Conservation (phyloP, 2,113 vertebrate genomes). For the Phaethon lepturus region DNA sequence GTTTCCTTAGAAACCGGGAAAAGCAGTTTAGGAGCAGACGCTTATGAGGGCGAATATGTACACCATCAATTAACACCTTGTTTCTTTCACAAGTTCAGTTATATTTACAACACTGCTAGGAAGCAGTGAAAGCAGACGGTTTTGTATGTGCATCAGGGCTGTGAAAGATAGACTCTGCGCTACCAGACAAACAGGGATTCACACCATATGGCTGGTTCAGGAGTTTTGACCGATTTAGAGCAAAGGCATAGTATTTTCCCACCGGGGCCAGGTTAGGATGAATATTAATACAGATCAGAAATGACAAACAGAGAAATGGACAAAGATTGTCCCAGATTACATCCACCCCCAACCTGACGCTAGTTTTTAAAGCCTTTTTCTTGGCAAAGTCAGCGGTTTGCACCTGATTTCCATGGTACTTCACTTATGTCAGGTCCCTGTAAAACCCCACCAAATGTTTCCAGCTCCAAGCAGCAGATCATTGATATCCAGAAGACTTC, state of each 20-base stretch:
- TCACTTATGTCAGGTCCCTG: not conserved
- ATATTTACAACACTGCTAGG: conserved; percentile 69
- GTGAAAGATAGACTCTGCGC: conserved; percentile 7
- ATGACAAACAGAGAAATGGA: conserved; percentile 1
- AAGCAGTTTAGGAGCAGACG: conserved; percentile 37
- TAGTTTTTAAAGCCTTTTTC: conserved; percentile 42
- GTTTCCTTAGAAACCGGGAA: conserved; percentile 67
- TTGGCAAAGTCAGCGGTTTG: conserved; percentile 7
- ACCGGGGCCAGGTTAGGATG: not conserved
- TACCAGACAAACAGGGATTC: conserved; percentile 58
- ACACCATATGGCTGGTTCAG: conserved; percentile 62
- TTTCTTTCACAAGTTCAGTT: conserved; percentile 68
- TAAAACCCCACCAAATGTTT: conserved; percentile 43
- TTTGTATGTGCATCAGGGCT: conserved; percentile 34
- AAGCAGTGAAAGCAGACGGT: conserved; percentile 50
- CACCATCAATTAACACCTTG: conserved; percentile 51
- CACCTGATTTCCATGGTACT: conserved; percentile 28
- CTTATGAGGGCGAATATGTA: conserved; percentile 36
- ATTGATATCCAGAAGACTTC: not conserved
- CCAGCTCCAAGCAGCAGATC: not conserved
- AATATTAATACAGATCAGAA: conserved; percentile 17
- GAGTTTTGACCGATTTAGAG: conserved; percentile 64
- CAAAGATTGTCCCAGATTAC: not conserved
- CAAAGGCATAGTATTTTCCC: conserved; percentile 62
- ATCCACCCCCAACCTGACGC: not conserved